A percentile compares a stretch with the other conserved stretches of the same genome.
These are phyloP conservation scores for Oxyura jamaicensis DNA, from an alignment of 2,113 vertebrate genomes.

Conservation along the genomic window DNA sequence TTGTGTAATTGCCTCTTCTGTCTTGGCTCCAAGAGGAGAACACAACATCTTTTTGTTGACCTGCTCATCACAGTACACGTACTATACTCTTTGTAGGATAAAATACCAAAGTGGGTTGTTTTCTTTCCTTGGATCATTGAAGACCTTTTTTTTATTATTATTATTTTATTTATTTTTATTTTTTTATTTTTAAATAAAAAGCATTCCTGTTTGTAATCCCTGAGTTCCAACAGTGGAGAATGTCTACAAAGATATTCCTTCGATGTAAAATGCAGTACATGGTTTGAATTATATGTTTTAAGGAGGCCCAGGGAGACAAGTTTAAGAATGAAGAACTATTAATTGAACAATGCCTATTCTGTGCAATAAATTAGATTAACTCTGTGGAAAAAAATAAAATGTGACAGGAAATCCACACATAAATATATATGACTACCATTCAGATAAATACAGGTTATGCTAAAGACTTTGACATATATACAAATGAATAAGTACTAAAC, in stretches of 20 bases:
- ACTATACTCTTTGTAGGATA: neutral
- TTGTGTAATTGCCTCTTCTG: neutral
- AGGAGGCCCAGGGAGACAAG: neutral
- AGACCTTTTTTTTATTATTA: neutral
- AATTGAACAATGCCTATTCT: neutral
- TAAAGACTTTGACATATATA: neutral
- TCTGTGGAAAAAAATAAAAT: neutral
- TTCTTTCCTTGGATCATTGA: neutral
- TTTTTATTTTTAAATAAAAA: no score
- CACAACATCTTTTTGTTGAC: neutral
- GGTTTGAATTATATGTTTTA: neutral
- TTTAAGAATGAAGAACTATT: neutral
- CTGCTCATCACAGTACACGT: accelerated
- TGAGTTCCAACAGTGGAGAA: neutral
- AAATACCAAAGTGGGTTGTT: accelerated
- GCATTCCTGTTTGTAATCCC: neutral
- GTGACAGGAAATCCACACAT: neutral
- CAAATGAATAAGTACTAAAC: neutral
- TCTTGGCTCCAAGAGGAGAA: neutral
- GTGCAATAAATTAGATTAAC: neutral
- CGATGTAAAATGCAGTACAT: neutral
- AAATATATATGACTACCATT: neutral
- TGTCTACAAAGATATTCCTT: neutral
- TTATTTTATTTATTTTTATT: no score
- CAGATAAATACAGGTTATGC: neutral